Base-by-base conservation (phyloP, 2,797 vertebrate species). In the Propithecus deckenii region DNA sequence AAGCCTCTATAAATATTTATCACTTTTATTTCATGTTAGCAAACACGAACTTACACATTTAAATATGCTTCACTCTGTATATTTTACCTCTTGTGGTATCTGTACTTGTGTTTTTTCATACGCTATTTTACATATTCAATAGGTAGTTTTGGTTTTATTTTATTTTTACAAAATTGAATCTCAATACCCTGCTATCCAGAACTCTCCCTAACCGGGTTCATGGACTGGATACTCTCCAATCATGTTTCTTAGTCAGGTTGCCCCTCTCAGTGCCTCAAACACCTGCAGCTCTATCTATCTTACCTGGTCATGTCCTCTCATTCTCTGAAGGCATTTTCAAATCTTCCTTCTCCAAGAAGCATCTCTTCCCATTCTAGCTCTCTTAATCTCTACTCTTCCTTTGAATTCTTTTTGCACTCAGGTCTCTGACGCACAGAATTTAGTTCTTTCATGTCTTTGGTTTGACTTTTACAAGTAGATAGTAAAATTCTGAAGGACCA, bases 1-100 rank as follows among this genome's bases (percentile, higher is more conserved):
- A 76, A 88, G 69, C 48, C 46, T 97, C 67, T 86, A 97, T 97
- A 97, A 97, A 97, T 96, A 97, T 96, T 97, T 97, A 96, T 97
- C 61, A 91, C 93, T 97, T 96, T 97, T 83, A 83, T 93, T 97
- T 97, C 78, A 81, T 96, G 94, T 96, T 97, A 86, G 92, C 88
- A 97, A 96, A 97, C 87, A 96, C 7, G 32, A 96, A 92, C 81
- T 91, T 97, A 87, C 57, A 5, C 81, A 88, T 94, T 96, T 96
- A 69, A 97, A 94, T 90, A 86, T 55, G 20, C n/a, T 81, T 92
- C 67, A 46, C 35, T 84, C 38, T 71, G 63, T 81, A 35, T 88
- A 75, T 90, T 96, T 96, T 92, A 59, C 83, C 32, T 93, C 84
- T 87, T 38, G 0, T 67, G n/a, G 61, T 85, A 76, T 69, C 91